Base-by-base conservation (phyloP, 2,797 vertebrate species). In the Phrynocephalus guinanensis region DNA sequence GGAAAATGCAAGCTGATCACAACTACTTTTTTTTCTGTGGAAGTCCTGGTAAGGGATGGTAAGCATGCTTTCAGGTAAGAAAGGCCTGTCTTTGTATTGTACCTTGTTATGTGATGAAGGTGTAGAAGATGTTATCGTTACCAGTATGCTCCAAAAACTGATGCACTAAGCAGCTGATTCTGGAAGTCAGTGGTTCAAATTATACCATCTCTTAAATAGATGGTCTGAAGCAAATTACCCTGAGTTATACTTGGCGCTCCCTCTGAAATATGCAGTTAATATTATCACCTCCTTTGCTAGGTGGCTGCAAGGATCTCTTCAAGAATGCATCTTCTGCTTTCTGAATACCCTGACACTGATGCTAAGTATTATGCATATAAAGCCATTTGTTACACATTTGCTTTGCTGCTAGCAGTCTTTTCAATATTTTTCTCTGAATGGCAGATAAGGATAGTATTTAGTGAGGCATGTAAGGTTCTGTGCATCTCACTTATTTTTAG, bases 391-490 rank as follows among this genome's bases (percentile, higher is more conserved):
- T n/a, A 24, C 48, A 6, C 52, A 24, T 33, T 26, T 52, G 24
- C 70, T 33, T 52, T 70, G 48, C 30, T 70, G 28, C 9, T 56
- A 48, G 50, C 22, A 26, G 30, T 26, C 18, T 66, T n/a, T 66
- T 66, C 38, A n/a, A 38, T 63, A 22, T 16, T 80, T 73, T 75
- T 66, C 44, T 0, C 13, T 33, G 56, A 87, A 82, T 73, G 33
- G 5, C 18, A 33, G 56, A 22, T 60, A 44, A 56, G 10, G 24
- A 73, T 75, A 20, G 8, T 11, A 10, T 73, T 73, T 56, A 73
- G 72, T 16, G 10, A n/a, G 66, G 26, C 30, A 16, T 0, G 0
- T 79, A n/a, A 86, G 4, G 0, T 60, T 67, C 50, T 50, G 20
- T 13, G 38, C 1, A 24, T 18, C n/a, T 24, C 16, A 3, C 5